phyloP scores from a whole-genome alignment of 2,113 vertebrate species.

The Muntiacus reevesi region DNA sequence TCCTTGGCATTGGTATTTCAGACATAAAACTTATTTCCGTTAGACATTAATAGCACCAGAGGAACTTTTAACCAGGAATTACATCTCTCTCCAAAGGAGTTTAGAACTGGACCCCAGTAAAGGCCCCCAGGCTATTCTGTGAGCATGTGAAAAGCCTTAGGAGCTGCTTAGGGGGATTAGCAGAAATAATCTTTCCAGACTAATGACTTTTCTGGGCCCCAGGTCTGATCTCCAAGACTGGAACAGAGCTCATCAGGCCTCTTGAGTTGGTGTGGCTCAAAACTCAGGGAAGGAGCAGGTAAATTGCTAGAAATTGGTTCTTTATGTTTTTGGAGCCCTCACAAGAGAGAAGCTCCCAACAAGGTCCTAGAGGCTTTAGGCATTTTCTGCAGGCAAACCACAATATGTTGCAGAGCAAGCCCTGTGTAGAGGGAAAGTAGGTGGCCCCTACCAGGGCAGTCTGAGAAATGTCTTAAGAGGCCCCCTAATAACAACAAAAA shows the following conservation, averaged over 20 bases:
- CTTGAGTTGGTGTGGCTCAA: background rate
- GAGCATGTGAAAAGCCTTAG: constrained; percentile 41
- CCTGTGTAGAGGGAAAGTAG: background rate
- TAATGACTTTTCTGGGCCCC: constrained; percentile 32
- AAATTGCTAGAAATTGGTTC: background rate
- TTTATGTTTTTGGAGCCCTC: background rate
- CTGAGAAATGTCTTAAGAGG: constrained; percentile 20
- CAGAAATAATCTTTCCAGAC: constrained; percentile 53
- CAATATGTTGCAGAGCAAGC: background rate
- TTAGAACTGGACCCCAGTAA: constrained; percentile 33
- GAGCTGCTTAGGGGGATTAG: constrained; percentile 33
- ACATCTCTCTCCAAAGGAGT: constrained; percentile 34
- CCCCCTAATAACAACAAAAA: constrained; percentile 24
- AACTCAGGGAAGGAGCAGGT: background rate
- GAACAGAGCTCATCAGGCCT: constrained; percentile 36
- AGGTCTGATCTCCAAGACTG: constrained; percentile 31
- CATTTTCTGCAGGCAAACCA: background rate
- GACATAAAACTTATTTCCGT: constrained; percentile 40
- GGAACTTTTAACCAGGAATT: constrained; percentile 48
- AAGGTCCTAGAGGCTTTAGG: background rate
- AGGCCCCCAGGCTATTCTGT: constrained; percentile 15
- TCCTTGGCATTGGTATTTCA: constrained; percentile 28
- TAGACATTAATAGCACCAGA: constrained; percentile 48
- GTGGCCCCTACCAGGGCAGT: background rate
- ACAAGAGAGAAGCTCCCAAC: background rate